A percentile compares a stretch with the other conserved stretches of the same genome.
phyloP scores from a whole-genome alignment of 2,797 vertebrate genomes.

The Gobionotothen gibberifrons region DNA sequence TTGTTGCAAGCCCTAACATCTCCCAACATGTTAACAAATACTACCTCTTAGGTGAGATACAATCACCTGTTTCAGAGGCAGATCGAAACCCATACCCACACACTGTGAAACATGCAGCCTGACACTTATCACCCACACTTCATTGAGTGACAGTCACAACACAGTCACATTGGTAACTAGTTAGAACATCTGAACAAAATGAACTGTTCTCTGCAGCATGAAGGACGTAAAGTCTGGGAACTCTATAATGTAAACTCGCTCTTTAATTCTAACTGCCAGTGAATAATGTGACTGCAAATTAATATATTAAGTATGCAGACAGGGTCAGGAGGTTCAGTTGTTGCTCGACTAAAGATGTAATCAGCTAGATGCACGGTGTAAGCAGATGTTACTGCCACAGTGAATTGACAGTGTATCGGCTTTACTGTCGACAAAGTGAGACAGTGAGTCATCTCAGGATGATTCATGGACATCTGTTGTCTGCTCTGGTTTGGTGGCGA shows the following conservation, averaged over 20 bases:
- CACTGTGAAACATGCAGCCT: conserved; percentile 4
- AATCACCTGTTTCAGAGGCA: conserved; percentile 2
- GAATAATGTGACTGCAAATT: conserved; percentile 26
- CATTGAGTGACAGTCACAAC: not conserved
- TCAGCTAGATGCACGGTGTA: conserved; percentile 28
- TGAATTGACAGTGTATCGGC: not conserved
- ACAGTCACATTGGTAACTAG: not conserved
- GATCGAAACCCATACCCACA: not conserved
- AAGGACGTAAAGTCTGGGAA: not conserved
- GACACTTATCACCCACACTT: not conserved
- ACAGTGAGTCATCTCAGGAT: conserved; percentile 14
- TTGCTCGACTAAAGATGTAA: conserved; percentile 26
- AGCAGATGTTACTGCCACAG: conserved; percentile 14
- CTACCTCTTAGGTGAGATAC: not conserved
- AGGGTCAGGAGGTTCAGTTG: conserved; percentile 32
- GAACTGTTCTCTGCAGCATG: not conserved
- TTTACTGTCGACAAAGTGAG: not conserved
- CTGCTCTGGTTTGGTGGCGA: not conserved
- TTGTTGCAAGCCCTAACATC: not conserved
- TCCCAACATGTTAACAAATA: not conserved
- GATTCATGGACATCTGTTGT: not conserved
- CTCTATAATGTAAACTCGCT: conserved; percentile 10
- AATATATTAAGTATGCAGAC: conserved; percentile 21
- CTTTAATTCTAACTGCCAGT: conserved; percentile 28
- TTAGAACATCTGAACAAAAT: conserved; percentile 1